Evolutionary conservation across 2,888 invertebrate species (phyloP).

Genomic region (Xanthorhoe designata): DNA sequence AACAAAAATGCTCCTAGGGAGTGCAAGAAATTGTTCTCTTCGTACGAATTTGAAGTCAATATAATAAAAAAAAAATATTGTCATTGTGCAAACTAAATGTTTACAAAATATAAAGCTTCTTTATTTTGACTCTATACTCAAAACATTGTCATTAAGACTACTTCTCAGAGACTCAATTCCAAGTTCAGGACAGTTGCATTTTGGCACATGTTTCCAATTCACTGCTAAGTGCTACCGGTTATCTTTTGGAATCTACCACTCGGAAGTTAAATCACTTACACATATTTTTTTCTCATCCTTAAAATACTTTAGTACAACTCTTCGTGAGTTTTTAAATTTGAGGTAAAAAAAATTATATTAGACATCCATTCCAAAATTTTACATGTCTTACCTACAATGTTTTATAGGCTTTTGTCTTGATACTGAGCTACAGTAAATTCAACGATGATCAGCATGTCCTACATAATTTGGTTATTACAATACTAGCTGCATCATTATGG

Average conservation of each 20-base stretch:
- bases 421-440: constrained; percentile 30
- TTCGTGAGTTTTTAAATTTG: background rate
- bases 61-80: no score
- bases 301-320: background rate
- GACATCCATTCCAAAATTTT: no score
- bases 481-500: constrained; percentile 65
- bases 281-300: no score
- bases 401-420: background rate
- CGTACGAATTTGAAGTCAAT: no score
- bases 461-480: constrained; percentile 35
- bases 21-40: no score
- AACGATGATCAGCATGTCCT: background rate
- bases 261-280: no score
- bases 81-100: no score
- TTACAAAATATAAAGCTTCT: no score
- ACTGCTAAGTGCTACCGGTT: background rate
- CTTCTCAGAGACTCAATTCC: no score
- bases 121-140: no score
- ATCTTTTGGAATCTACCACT: background rate
- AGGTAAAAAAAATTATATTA: background rate
- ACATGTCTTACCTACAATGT: background rate
- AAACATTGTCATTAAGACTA: no score
- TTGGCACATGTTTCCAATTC: background rate
- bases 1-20: no score
- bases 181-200: background rate